Evolutionary conservation across 2,113 vertebrate species (phyloP).

Genomic region (Solea senegalensis): DNA sequence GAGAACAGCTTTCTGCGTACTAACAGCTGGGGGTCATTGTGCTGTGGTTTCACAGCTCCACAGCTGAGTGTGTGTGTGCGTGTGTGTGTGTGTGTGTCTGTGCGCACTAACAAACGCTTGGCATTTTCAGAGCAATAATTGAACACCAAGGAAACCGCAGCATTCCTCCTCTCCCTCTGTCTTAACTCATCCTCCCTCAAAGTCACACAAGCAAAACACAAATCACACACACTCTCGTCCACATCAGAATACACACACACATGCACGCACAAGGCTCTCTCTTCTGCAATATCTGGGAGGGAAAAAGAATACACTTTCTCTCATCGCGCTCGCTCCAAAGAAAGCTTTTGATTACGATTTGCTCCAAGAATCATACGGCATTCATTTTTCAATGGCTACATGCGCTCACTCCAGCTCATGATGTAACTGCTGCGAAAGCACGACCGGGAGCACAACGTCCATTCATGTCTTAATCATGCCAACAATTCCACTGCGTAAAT

Average conservation of each 20-base stretch:
- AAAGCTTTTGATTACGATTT: slow-evolving; percentile 57
- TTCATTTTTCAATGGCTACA: slow-evolving; percentile 59
- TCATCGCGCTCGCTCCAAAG: slow-evolving; percentile 55
- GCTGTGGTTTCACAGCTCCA: slow-evolving; percentile 77
- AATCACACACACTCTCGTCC: background rate
- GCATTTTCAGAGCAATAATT: slow-evolving; percentile 63
- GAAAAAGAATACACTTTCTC: slow-evolving; percentile 41
- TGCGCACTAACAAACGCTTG: slow-evolving; percentile 53
- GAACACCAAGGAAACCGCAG: slow-evolving; percentile 67
- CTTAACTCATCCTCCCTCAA: slow-evolving; percentile 72
- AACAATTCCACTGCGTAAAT: slow-evolving; percentile 61
- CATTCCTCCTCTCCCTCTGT: slow-evolving; percentile 67
- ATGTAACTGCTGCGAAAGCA: slow-evolving; percentile 63
- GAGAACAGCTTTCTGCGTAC: slow-evolving; percentile 56
- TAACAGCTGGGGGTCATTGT: slow-evolving; percentile 77
- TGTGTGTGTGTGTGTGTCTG: slow-evolving; percentile 15
- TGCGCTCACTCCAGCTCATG: slow-evolving; percentile 53
- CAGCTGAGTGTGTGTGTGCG: slow-evolving; percentile 27
- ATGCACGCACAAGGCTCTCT: slow-evolving; percentile 12
- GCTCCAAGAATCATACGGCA: slow-evolving; percentile 63
- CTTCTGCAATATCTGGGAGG: slow-evolving; percentile 52
- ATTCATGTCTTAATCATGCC: slow-evolving; percentile 64
- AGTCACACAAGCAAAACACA: slow-evolving; percentile 43
- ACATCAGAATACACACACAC: slow-evolving; percentile 17
- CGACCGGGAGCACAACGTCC: slow-evolving; percentile 46